These are phyloP conservation scores for Gobionotothen gibberifrons DNA, from an alignment of 2,797 vertebrate genomes.

Conservation along the genomic window DNA sequence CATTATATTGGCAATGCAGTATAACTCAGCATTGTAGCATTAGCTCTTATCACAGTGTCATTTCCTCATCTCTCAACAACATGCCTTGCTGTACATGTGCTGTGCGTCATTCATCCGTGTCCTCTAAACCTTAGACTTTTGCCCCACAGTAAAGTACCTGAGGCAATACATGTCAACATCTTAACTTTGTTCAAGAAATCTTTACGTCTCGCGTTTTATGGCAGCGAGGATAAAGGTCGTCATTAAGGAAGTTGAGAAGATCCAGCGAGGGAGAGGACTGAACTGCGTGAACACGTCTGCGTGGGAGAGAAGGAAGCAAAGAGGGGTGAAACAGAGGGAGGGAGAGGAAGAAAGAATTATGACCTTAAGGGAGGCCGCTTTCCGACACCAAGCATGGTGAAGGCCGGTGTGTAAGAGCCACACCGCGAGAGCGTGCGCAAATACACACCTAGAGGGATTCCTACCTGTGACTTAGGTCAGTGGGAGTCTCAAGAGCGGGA, in stretches of 20 bases:
- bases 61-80: constrained; percentile 32
- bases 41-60: constrained; percentile 24
- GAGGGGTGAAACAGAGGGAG: constrained; percentile 51
- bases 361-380: constrained; percentile 41
- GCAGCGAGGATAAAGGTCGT: constrained; percentile 70
- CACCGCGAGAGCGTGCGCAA: constrained; percentile 31
- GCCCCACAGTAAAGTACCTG: constrained; percentile 58
- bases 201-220: constrained; percentile 67
- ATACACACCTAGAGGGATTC: constrained; percentile 70
- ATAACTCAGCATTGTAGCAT: not conserved
- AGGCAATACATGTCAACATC: constrained; percentile 44
- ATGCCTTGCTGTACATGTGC: constrained; percentile 30
- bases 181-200: constrained; percentile 58
- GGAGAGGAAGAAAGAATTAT: constrained; percentile 54
- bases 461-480: constrained; percentile 79
- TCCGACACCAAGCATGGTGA: constrained; percentile 35
- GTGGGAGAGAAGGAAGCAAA: constrained; percentile 53
- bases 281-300: constrained; percentile 12
- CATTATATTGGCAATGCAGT: not conserved
- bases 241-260: constrained; percentile 51
- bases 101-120: constrained; percentile 58
- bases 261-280: constrained; percentile 21
- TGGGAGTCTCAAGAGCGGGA: constrained; percentile 74
- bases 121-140: constrained; percentile 69
- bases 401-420: constrained; percentile 41